A percentile compares a stretch with the other conserved stretches of the same genome.
Conservation (phyloP, 2,888 invertebrate genomes). For the Lamellibrachia columna region DNA sequence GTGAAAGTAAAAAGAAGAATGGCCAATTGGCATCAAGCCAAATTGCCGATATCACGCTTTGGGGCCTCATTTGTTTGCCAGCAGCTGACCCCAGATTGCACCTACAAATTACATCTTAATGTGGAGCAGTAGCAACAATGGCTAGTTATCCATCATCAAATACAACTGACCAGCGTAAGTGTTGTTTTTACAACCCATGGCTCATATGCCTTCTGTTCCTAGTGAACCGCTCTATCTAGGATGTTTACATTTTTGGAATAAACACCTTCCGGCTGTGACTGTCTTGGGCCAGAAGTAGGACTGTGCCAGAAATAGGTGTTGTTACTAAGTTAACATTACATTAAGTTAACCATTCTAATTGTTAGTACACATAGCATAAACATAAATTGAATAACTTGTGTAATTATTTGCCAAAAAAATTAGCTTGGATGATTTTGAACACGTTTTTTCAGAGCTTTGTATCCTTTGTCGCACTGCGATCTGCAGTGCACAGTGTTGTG, state of each 20-base stretch:
- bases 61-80: background rate
- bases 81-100: background rate
- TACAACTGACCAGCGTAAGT: background rate
- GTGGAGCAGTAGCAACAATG: background rate
- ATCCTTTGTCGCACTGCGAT: too few species aligned
- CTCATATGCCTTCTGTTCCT: background rate
- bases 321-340: too few species aligned
- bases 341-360: too few species aligned
- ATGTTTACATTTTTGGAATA: conserved; percentile 1
- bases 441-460: too few species aligned
- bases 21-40: background rate
- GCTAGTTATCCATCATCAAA: background rate
- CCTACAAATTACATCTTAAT: background rate
- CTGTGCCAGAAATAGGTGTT: too few species aligned
- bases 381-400: too few species aligned
- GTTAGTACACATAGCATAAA: too few species aligned
- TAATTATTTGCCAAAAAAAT: too few species aligned
- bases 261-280: background rate
- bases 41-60: background rate
- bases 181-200: background rate
- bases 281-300: background rate
- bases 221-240: background rate
- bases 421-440: too few species aligned
- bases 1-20: background rate
- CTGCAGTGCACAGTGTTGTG: too few species aligned